phyloP scores from a whole-genome alignment of 2,797 vertebrate genomes.

The Bradypodion ventrale region DNA sequence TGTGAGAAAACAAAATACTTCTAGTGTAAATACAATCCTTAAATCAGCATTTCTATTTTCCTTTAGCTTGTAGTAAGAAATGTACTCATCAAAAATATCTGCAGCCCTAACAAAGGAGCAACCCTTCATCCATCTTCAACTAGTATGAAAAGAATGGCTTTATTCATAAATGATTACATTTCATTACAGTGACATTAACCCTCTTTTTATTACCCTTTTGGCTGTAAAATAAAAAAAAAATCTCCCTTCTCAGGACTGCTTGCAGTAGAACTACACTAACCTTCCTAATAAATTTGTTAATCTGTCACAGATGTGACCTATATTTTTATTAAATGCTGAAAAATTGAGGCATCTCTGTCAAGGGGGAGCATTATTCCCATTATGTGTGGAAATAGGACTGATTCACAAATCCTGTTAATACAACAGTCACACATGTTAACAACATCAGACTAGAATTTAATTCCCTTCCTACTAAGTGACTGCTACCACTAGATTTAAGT shows the following conservation, averaged over 20 bases:
- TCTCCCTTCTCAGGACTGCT: background rate
- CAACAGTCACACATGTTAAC: background rate
- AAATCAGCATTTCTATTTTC: background rate
- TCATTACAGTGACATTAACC: slow-evolving; percentile 37
- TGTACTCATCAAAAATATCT: background rate
- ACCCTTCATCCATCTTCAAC: slow-evolving; percentile 15
- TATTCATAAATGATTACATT: slow-evolving; percentile 35
- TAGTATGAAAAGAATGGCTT: background rate
- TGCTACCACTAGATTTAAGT: background rate
- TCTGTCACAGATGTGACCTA: background rate
- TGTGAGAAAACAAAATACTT: background rate
- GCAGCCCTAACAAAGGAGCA: background rate
- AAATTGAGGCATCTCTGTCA: background rate
- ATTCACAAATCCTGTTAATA: background rate
- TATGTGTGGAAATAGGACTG: background rate
- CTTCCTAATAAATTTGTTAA: background rate
- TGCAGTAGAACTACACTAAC: slow-evolving; percentile 4
- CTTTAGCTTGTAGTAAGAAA: background rate
- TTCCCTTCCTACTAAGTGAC: background rate
- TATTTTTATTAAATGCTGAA: slow-evolving; percentile 17
- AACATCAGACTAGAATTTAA: background rate
- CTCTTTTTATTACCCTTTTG: slow-evolving; percentile 32
- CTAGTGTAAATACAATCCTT: background rate
- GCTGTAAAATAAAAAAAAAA: slow-evolving; percentile 19
- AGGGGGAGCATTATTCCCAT: background rate